These are phyloP conservation scores for Gastrophryne carolinensis DNA, from an alignment of 2,797 vertebrate species.

Conservation along the genomic window DNA sequence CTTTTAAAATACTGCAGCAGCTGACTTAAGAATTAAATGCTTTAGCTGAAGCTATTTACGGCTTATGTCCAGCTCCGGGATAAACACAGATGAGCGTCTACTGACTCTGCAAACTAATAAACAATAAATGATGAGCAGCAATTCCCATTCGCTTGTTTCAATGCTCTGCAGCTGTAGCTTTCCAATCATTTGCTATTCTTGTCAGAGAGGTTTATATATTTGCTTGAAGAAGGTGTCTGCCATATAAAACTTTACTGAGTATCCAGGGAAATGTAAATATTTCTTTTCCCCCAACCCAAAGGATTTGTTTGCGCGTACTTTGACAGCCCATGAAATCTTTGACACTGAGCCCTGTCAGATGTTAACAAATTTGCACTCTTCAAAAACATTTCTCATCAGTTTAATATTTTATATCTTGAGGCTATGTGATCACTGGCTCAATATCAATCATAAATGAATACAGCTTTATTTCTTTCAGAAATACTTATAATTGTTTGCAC, in stretches of 20 bases:
- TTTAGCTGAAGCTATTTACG: conserved; percentile 35
- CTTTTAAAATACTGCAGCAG: conserved; percentile 29
- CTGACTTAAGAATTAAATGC: conserved; percentile 36
- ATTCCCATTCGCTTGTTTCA: conserved; percentile 42
- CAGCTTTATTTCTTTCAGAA: too few relatives aligned
- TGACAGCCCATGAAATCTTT: conserved; percentile 83
- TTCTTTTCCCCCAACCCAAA: conserved; percentile 73
- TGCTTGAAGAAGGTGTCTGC: conserved; percentile 85
- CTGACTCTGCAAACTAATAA: conserved; percentile 38
- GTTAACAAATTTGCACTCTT: conserved; percentile 69
- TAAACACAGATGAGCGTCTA: conserved; percentile 36
- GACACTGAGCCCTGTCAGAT: conserved; percentile 89
- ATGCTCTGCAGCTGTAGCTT: conserved; percentile 72
- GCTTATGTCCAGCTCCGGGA: conserved; percentile 44
- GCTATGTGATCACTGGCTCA: conserved; percentile 11
- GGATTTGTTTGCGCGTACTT: conserved; percentile 81
- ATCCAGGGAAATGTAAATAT: conserved; percentile 86
- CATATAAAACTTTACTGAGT: conserved; percentile 73
- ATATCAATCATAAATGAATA: background rate
- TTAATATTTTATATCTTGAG: conserved; percentile 64
- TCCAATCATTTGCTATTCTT: conserved; percentile 79
- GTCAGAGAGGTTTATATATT: conserved; percentile 77
- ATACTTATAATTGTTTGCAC: background rate
- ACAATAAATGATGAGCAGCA: conserved; percentile 42
- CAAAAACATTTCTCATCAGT: conserved; percentile 66